These are phyloP conservation scores for Ladona fulva DNA, from an alignment of 1,140 invertebrate genomes.

Conservation along the genomic window DNA sequence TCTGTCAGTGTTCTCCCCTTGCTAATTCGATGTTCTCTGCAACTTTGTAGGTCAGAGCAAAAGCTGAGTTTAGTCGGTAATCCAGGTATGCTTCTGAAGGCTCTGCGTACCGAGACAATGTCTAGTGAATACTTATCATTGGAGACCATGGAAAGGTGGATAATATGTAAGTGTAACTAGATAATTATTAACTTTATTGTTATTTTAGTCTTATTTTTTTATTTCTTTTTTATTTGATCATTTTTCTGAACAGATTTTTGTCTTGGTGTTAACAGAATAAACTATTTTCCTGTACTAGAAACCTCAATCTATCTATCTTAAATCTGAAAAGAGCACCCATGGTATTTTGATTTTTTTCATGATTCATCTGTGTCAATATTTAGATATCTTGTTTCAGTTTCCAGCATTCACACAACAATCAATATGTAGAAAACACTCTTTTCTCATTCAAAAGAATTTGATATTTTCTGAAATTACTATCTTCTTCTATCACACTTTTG, in stretches of 20 bases:
- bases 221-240: conserved; percentile 15
- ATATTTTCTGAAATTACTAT: too few relatives aligned
- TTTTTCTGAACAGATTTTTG: neutral
- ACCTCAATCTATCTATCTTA: neutral
- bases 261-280: neutral
- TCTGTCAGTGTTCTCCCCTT: too few relatives aligned
- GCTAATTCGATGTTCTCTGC: conserved; percentile 12
- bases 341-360: too few relatives aligned
- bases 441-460: too few relatives aligned
- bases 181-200: conserved; percentile 14
- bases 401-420: too few relatives aligned
- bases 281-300: neutral
- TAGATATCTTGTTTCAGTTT: too few relatives aligned
- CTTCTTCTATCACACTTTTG: too few relatives aligned
- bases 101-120: conserved; percentile 90
- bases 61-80: conserved; percentile 90
- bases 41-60: conserved; percentile 58
- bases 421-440: too few relatives aligned
- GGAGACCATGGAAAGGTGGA: conserved; percentile 92
- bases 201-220: neutral
- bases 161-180: conserved; percentile 78
- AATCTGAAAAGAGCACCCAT: neutral
- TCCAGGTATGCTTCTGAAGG: conserved; percentile 82
- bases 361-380: too few relatives aligned
- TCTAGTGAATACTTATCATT: conserved; percentile 95